phyloP scores from a whole-genome alignment of 2,113 vertebrate species.

The Perca schrenkii region DNA sequence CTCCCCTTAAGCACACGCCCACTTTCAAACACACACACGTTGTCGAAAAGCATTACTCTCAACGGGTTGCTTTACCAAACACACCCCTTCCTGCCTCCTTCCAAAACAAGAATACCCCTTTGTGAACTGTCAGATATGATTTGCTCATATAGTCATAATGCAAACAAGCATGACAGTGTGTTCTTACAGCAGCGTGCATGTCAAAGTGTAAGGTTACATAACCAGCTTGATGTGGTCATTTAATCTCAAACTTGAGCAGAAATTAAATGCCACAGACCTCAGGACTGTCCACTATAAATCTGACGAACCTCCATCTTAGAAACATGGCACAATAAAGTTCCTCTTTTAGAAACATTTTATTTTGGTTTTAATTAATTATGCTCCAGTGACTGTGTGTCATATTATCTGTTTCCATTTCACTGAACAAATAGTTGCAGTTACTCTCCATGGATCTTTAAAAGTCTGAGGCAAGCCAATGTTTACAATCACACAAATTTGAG shows the following conservation, averaged over 20 bases:
- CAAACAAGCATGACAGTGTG: not conserved
- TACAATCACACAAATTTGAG: not conserved
- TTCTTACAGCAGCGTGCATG: slow-evolving; percentile 3
- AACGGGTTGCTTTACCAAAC: slow-evolving; percentile 39
- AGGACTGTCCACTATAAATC: not conserved
- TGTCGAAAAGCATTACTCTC: slow-evolving; percentile 80
- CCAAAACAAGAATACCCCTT: slow-evolving; percentile 48
- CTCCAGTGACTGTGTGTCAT: slow-evolving; percentile 18
- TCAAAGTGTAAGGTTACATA: slow-evolving; percentile 44
- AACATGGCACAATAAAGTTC: not conserved
- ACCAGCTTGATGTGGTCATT: slow-evolving; percentile 10
- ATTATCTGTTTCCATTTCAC: slow-evolving; percentile 44
- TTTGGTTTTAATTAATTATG: not conserved
- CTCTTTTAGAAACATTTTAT: not conserved
- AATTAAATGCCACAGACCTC: slow-evolving; percentile 10
- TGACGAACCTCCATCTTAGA: not conserved
- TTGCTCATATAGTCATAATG: slow-evolving; percentile 35
- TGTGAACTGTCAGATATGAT: slow-evolving; percentile 18
- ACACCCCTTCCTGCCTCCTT: slow-evolving; percentile 33
- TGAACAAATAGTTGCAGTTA: not conserved
- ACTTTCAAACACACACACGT: slow-evolving; percentile 48
- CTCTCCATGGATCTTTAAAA: not conserved
- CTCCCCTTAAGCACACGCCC: slow-evolving; percentile 58
- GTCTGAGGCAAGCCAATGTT: not conserved
- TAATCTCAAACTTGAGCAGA: slow-evolving; percentile 28